Evolutionary conservation across 2,113 vertebrate species (phyloP).

Genomic region (Pterocles burchelli): DNA sequence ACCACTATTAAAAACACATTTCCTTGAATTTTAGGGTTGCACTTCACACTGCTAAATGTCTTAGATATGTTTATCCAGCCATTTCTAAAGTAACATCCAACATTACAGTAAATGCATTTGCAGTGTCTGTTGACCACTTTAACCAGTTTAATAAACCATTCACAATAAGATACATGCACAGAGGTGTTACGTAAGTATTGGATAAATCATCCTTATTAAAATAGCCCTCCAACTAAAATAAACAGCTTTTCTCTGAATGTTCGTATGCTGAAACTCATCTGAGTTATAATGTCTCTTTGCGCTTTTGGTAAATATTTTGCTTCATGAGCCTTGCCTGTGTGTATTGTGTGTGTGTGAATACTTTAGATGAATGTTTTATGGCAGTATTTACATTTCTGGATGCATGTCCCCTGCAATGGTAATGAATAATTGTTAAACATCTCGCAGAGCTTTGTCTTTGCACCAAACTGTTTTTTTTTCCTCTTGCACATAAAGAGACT

Average conservation of each 20-base stretch:
- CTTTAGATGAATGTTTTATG: not conserved
- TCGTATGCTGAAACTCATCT: not conserved
- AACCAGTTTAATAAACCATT: constrained; percentile 59
- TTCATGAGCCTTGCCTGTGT: not conserved
- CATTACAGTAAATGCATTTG: constrained; percentile 57
- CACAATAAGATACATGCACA: constrained; percentile 15
- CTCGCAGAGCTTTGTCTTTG: not conserved
- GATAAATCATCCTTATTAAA: not conserved
- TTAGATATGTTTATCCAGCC: constrained; percentile 48
- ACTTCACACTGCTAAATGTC: constrained; percentile 60
- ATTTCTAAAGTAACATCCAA: constrained; percentile 67
- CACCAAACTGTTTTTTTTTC: not conserved
- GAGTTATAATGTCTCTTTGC: not conserved
- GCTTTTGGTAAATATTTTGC: not conserved
- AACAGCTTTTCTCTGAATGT: not conserved
- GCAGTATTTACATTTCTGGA: not conserved
- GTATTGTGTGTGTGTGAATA: not conserved
- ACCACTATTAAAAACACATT: constrained; percentile 68
- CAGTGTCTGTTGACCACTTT: constrained; percentile 49
- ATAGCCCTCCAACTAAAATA: not conserved
- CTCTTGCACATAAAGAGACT: not conserved
- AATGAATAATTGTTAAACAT: not conserved
- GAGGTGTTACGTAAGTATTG: not conserved
- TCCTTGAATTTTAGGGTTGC: constrained; percentile 67
- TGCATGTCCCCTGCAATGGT: not conserved